Evolutionary conservation across 2,797 vertebrate genomes (phyloP), one percentile per base, ranked within the genome.

Genomic region (Galaxias olidus): DNA sequence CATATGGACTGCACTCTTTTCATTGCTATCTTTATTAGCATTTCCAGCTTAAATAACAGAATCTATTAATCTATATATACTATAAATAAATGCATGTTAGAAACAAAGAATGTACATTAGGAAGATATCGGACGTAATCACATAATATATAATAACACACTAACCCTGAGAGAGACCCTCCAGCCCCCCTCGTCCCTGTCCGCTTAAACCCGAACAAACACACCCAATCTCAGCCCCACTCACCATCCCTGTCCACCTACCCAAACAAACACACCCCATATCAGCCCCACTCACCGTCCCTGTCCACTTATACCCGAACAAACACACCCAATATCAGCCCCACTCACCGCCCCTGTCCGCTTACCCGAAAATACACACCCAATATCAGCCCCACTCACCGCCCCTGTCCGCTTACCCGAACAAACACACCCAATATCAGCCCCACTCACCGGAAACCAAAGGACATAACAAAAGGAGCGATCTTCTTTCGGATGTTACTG

Each of bases 391-490:
- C 12, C 10, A 13, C 48, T n/a, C 12, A 10, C 18, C n/a, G 8
- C 4, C 18, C 15, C 49, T 9, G n/a, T 9, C 49, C n/a, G n/a
- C 4, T 8, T 17, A 17, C 49, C 18, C 49, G 7, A 10, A 40
- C 41, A 44, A 14, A 43, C 4, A 4, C 4, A 57, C 3, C 2
- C 55, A 43, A 1, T 9, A 45, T 43, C 41, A 17, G 0, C 7
- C 14, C 49, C 9, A 19, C 9, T 91, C 91, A 98, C 98, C 96
- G 94, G 85, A 98, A 96, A 67, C 89, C 89, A 87, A 98, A 92
- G 1, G 96, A 98, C 93, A 94, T 95, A 62, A 96, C 90, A 84
- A 94, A 87, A 0, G 92, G 91, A 19, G 89, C 5, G 0, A 95
- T 90, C 63, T 59, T 87, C 85, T 86, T 93, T 55, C 88, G 92